Base-by-base conservation (phyloP, 1,140 invertebrate species). In the Caenorhabditis latens region DNA sequence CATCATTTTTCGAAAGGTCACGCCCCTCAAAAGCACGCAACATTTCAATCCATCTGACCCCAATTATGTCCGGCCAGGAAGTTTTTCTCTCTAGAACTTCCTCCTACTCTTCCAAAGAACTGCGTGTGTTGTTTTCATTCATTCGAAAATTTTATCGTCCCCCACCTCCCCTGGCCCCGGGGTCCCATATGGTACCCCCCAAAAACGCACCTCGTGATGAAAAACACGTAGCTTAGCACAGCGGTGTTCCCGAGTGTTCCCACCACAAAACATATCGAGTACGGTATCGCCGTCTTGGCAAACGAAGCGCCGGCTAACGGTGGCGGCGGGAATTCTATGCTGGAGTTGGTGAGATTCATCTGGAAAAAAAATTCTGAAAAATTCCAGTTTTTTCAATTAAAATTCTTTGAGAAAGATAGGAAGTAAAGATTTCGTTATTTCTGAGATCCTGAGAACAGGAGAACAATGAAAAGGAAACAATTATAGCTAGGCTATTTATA, bases 191-290 rank as follows among this genome's bases (percentile, higher is more conserved):
- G 67, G 48, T 16, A 11, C 6, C 32, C 4, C 13, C 11, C 21
- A 46, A 2, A 32, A 55, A 21, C 63, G 58, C 46, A 88, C 87
- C 87, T 85, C 32, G 87, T 88, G 21, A 88, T 85, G 58, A 84
- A 88, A 55, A 84, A 88, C 6, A 88, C 87, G 63, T 88, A 88
- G 43, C 58, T 57, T 32, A 88, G 84, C 24, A 88, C 87, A 61
- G 87, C 83, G 14, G 84, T 84, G 50, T 88, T 88, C 13, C 87
- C 87, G n/a, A 85, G 61, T n/a, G 71, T 79, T 43, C 87, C 87
- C 13, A 83, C n/a, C 6, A 88, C 55, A 65, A 88, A 88, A 50
- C 87, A 58, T 58, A 84, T 57, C 16, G 87, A 88, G 32, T 85
- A 88, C 21, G 87, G 87, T 32, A 88, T 46, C 8, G 71, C 86